Evolutionary conservation across 2,113 vertebrate genomes (phyloP).

Genomic region (Grammomys surdaster): DNA sequence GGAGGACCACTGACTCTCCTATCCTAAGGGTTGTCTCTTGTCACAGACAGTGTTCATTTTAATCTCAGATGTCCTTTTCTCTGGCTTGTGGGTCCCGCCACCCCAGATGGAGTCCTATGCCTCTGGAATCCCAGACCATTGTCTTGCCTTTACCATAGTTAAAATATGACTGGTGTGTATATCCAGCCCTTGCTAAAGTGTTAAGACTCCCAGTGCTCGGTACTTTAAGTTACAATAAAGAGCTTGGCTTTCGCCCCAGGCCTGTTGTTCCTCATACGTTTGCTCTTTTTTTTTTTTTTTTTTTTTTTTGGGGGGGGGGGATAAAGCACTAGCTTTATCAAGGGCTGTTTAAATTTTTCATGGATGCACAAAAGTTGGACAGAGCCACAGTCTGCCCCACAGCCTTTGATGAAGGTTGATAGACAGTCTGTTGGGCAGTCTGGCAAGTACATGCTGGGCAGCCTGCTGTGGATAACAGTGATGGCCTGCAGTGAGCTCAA

Average conservation of each 20-base stretch:
- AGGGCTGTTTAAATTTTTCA: conserved; percentile 82
- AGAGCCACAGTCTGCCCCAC: conserved; percentile 65
- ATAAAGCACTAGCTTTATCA: conserved; percentile 85
- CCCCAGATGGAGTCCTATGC: accelerated
- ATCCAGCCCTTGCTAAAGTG: accelerated
- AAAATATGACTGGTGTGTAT: neutral
- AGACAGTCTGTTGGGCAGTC: neutral
- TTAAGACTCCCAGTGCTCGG: accelerated
- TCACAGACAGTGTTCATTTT: accelerated
- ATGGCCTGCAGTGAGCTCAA: neutral
- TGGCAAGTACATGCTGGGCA: conserved; percentile 63
- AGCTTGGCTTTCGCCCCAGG: neutral
- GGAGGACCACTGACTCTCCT: neutral
- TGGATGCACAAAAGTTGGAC: conserved; percentile 82
- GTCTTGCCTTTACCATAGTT: neutral
- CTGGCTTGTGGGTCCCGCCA: accelerated
- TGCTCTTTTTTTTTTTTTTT: neutral
- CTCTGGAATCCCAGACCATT: accelerated
- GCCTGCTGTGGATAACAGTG: conserved; percentile 80
- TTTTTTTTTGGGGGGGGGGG: neutral
- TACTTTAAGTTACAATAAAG: neutral
- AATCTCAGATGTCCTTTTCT: neutral
- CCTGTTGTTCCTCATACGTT: conserved; percentile 28
- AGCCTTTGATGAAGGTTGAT: conserved; percentile 84
- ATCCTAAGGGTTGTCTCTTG: neutral